Evolutionary conservation across 2,888 invertebrate genomes (phyloP).

Genomic region (Morinoia aosen): DNA sequence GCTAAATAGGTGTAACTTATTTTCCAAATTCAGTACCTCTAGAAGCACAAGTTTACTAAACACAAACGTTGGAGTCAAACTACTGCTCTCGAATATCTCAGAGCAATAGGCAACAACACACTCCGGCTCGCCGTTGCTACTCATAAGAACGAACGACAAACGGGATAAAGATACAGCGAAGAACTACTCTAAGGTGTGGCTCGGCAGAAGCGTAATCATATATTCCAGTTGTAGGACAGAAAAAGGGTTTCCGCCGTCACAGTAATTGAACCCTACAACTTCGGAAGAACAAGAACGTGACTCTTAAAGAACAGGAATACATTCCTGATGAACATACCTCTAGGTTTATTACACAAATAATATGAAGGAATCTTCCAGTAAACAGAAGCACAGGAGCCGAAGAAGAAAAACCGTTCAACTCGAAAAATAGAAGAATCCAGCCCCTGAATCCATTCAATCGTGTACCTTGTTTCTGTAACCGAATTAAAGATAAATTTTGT

Average conservation of each 20-base stretch:
- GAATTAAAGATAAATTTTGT: neutral
- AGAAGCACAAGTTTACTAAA: neutral
- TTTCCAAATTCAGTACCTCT: neutral
- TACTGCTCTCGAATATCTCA: neutral
- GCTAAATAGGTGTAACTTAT: neutral
- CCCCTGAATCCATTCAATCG: too few species aligned
- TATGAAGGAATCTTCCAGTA: neutral
- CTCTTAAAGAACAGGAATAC: neutral
- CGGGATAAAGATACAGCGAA: neutral
- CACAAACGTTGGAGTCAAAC: neutral
- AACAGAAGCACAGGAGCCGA: neutral
- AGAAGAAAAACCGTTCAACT: neutral
- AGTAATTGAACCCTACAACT: neutral
- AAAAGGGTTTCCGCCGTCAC: neutral
- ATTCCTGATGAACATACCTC: neutral
- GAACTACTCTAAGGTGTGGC: neutral
- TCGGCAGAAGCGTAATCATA: neutral
- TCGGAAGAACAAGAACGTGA: neutral
- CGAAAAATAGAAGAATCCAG: neutral
- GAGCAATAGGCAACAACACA: neutral
- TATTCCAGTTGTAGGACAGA: neutral
- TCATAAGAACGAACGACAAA: neutral
- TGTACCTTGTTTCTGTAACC: too few species aligned
- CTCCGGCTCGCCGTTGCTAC: neutral
- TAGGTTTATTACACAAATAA: neutral